Conservation (phyloP, 2,113 vertebrate species). For the Perognathus longimembris region DNA sequence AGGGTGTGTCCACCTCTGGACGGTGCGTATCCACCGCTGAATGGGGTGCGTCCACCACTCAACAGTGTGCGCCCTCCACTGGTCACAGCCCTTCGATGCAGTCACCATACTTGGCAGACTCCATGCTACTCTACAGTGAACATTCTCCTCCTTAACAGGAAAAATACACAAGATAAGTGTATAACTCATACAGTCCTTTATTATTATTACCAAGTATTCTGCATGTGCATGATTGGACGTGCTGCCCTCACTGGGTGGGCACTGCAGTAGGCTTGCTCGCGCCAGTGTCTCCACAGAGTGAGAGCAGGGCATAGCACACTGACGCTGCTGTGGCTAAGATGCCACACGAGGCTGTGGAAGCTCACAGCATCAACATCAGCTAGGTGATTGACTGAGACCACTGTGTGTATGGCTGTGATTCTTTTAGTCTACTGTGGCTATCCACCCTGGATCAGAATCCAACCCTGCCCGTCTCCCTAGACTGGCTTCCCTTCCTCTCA, state of each 20-base stretch:
- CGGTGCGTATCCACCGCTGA: too few relatives aligned
- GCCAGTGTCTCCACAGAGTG: not conserved
- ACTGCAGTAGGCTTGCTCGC: accelerated
- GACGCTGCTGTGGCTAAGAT: accelerated
- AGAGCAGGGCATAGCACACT: accelerated
- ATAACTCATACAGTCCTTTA: accelerated
- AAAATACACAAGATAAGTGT: not conserved
- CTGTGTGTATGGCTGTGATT: too few relatives aligned
- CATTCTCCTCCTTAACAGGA: not conserved
- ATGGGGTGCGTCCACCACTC: too few relatives aligned
- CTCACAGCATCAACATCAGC: not conserved
- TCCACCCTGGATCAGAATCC: accelerated
- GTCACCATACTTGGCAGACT: accelerated
- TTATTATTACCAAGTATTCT: accelerated
- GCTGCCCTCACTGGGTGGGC: not conserved
- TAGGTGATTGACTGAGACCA: accelerated
- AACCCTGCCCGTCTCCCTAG: not conserved
- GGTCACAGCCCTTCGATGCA: not conserved
- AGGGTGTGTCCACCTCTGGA: too few relatives aligned
- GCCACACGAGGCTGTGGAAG: accelerated
- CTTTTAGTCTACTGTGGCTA: accelerated
- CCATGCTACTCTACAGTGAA: not conserved
- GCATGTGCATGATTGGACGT: too few relatives aligned
- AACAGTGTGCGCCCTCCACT: too few relatives aligned
- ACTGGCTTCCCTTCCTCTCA: accelerated